phyloP scores from a whole-genome alignment of 2,113 vertebrate species.

The Ictalurus furcatus region DNA sequence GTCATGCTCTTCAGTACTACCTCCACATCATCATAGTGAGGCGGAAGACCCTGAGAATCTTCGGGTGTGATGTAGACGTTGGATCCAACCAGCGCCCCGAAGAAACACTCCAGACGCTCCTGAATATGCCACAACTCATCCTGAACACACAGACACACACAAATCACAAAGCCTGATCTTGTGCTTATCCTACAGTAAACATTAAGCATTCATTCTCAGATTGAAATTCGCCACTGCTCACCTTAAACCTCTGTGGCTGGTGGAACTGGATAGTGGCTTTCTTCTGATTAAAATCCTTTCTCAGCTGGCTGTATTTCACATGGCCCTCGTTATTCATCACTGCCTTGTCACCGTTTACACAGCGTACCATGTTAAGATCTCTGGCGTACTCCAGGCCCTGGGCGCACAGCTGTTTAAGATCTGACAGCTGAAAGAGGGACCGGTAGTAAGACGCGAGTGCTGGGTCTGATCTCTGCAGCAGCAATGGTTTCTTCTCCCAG shows the following conservation, averaged over 20 bases:
- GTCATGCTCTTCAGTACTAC: constrained; percentile 60
- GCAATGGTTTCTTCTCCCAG: constrained; percentile 88
- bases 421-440: constrained; percentile 81
- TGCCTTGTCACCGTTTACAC: constrained; percentile 79
- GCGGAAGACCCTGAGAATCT: constrained; percentile 86
- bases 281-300: constrained; percentile 79
- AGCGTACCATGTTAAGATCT: constrained; percentile 84
- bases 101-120: constrained; percentile 91
- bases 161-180: neutral
- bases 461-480: constrained; percentile 76
- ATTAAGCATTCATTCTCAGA: neutral
- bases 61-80: constrained; percentile 90
- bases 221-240: constrained; percentile 57
- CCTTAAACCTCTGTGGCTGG: constrained; percentile 94
- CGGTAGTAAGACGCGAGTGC: constrained; percentile 70
- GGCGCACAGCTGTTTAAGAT: constrained; percentile 76
- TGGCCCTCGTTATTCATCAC: constrained; percentile 81
- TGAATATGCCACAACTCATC: constrained; percentile 90
- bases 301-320: constrained; percentile 77
- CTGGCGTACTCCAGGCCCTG: constrained; percentile 73
- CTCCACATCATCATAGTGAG: constrained; percentile 93
- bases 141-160: constrained; percentile 64
- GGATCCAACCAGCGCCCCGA: constrained; percentile 87
- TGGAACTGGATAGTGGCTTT: constrained; percentile 91
- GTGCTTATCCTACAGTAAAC: neutral